A percentile compares a stretch with the other conserved stretches of the same genome.
phyloP scores from a whole-genome alignment of 2,888 invertebrate genomes.

The Pyrrhosoma nymphula region DNA sequence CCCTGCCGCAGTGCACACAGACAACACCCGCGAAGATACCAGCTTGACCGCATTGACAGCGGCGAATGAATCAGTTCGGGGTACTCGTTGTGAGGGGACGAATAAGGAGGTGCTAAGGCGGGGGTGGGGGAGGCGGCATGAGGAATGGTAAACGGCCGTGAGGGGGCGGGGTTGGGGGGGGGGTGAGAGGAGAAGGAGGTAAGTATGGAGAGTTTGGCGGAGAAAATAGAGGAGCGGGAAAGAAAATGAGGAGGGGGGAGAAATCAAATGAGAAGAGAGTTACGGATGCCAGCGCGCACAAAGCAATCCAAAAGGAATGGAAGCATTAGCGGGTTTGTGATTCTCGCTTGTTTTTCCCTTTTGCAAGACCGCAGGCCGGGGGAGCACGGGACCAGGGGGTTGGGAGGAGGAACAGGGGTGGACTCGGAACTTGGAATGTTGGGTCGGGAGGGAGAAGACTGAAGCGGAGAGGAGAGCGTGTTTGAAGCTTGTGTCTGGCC shows the following conservation, averaged over 20 bases:
- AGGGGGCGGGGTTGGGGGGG: not conserved
- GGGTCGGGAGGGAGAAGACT: not conserved
- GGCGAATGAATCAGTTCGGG: slow-evolving; percentile 55
- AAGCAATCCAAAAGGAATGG: slow-evolving; percentile 37
- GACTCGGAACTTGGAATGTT: not conserved
- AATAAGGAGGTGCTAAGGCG: slow-evolving; percentile 40
- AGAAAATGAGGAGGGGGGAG: not conserved
- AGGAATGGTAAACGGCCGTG: not conserved
- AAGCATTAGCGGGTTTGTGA: slow-evolving; percentile 30
- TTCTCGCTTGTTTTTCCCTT: slow-evolving; percentile 28
- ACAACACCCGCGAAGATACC: slow-evolving; percentile 1
- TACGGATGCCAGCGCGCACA: slow-evolving; percentile 29
- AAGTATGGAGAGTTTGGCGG: not conserved
- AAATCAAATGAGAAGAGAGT: slow-evolving; percentile 37
- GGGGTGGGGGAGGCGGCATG: not conserved
- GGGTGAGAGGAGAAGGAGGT: not conserved
- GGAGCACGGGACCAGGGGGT: not conserved
- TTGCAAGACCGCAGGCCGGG: not conserved
- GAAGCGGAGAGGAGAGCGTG: not conserved
- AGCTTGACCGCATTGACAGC: slow-evolving; percentile 54
- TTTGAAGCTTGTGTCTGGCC: slow-evolving; percentile 15
- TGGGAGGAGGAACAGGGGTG: not conserved
- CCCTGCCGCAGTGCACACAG: slow-evolving; percentile 20
- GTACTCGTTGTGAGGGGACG: slow-evolving; percentile 41
- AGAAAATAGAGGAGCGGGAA: not conserved